Percentiles rank a stretch among this genome's conserved stretches.
These are phyloP conservation scores for Gadopsis marmoratus DNA, from an alignment of 2,797 vertebrate species.

Conservation along the genomic window DNA sequence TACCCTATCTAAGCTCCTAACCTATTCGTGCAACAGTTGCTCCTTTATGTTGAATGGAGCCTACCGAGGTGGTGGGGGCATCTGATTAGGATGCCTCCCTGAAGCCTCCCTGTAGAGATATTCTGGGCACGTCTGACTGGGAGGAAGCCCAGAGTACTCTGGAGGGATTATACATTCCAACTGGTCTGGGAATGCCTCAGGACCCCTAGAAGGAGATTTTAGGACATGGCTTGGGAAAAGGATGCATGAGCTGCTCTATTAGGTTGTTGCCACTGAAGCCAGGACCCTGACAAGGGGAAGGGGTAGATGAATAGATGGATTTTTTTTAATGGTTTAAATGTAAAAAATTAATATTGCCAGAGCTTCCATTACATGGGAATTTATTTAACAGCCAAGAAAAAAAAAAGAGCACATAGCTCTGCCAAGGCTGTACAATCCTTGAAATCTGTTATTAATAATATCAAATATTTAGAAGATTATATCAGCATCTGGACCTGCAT, in stretches of 20 bases:
- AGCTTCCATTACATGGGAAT: background rate
- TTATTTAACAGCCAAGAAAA: background rate
- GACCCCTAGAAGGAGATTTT: constrained; percentile 48
- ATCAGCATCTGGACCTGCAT: background rate
- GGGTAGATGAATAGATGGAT: background rate
- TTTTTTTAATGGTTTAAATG: constrained; percentile 9
- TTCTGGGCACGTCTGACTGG: constrained; percentile 60
- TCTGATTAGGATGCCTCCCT: constrained; percentile 70
- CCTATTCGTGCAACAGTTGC: constrained; percentile 51
- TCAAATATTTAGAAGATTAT: background rate
- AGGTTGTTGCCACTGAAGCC: constrained; percentile 12
- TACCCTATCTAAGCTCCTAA: constrained; percentile 57
- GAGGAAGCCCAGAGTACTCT: constrained; percentile 58
- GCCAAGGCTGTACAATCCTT: background rate
- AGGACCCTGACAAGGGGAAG: background rate
- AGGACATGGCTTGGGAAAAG: constrained; percentile 29
- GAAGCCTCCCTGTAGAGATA: constrained; percentile 52
- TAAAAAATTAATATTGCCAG: constrained; percentile 16
- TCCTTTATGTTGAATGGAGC: constrained; percentile 51
- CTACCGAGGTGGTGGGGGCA: constrained; percentile 40
- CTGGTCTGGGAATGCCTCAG: constrained; percentile 52
- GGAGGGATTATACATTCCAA: constrained; percentile 55
- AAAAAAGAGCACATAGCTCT: background rate
- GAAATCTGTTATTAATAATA: background rate
- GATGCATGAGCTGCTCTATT: constrained; percentile 23